Percentiles rank a stretch among this genome's conserved stretches.
These are phyloP conservation scores for Phenganax subtilis DNA, from an alignment of 92 coral and sea anemone species.

Conservation along the genomic window DNA sequence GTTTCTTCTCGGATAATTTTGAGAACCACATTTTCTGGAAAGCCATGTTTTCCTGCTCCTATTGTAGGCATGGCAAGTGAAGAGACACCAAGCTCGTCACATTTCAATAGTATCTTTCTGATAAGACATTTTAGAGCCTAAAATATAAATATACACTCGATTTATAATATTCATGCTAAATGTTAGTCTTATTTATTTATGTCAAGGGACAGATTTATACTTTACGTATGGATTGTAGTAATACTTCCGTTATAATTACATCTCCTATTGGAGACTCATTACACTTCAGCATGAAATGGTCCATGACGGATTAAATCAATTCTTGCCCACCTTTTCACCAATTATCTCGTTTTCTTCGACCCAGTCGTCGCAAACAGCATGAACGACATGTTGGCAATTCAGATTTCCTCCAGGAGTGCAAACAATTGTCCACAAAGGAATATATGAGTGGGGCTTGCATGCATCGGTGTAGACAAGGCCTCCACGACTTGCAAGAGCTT, in stretches of 20 bases:
- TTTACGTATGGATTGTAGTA: too few species aligned
- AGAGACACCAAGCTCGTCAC: conserved; percentile 17
- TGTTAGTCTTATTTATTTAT: too few species aligned
- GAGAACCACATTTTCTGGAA: conserved; percentile 20
- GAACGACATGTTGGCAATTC: conserved; percentile 53
- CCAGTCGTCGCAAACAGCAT: conserved; percentile 57
- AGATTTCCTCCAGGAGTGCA: conserved; percentile 43
- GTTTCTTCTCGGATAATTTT: background rate
- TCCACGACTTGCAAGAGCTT: conserved; percentile 46
- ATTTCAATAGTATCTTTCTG: conserved; percentile 20
- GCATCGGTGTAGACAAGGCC: conserved; percentile 34
- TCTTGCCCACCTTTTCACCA: conserved; percentile 37
- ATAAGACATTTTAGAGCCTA: conserved; percentile 47
- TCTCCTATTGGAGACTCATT: too few species aligned
- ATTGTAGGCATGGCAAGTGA: conserved; percentile 26
- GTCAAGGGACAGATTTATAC: too few species aligned
- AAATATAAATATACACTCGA: background rate
- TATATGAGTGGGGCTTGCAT: conserved; percentile 28
- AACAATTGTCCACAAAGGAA: conserved; percentile 44
- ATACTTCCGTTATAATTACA: too few species aligned
- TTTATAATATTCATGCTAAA: background rate
- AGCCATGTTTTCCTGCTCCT: conserved; percentile 32
- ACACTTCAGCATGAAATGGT: too few species aligned
- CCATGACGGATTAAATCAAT: too few species aligned
- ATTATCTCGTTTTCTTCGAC: conserved; percentile 28